Conservation (phyloP, 2,888 invertebrate genomes). For the Lepidochitona cinerea region DNA sequence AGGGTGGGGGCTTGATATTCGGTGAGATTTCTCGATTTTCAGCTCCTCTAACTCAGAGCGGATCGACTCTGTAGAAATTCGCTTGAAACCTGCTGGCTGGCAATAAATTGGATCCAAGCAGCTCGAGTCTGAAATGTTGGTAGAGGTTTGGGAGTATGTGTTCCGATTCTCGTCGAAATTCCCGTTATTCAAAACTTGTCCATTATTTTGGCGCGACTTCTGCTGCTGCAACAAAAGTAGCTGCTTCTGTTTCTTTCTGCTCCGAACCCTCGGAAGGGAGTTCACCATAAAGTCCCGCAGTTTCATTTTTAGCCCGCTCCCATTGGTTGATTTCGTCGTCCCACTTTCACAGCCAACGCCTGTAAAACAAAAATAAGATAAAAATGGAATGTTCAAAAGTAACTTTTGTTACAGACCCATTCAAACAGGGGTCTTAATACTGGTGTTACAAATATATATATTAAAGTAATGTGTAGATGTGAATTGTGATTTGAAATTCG, state of each 20-base stretch:
- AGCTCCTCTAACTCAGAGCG: neutral
- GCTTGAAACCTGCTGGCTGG: neutral
- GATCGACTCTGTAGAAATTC: neutral
- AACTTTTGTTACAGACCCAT: too few relatives aligned
- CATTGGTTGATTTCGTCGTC: neutral
- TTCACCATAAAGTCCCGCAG: slow-evolving; percentile 54
- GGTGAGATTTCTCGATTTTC: neutral
- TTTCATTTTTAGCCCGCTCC: slow-evolving; percentile 44
- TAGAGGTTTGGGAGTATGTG: neutral
- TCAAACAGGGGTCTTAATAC: too few relatives aligned
- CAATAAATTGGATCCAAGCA: neutral
- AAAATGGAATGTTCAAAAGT: too few relatives aligned
- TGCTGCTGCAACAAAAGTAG: slow-evolving; percentile 27
- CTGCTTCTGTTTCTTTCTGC: slow-evolving; percentile 50
- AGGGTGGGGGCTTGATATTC: neutral
- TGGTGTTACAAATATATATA: too few relatives aligned
- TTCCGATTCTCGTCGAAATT: neutral
- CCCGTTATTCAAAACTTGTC: neutral
- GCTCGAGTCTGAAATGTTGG: neutral
- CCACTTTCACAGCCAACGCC: neutral
- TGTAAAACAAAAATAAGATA: neutral
- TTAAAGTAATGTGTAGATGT: too few relatives aligned
- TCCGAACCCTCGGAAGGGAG: slow-evolving; percentile 51
- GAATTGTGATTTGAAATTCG: too few relatives aligned
- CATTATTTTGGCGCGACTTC: neutral